phyloP scores from a whole-genome alignment of 1,140 invertebrate genomes.

The Drosophila nannoptera region DNA sequence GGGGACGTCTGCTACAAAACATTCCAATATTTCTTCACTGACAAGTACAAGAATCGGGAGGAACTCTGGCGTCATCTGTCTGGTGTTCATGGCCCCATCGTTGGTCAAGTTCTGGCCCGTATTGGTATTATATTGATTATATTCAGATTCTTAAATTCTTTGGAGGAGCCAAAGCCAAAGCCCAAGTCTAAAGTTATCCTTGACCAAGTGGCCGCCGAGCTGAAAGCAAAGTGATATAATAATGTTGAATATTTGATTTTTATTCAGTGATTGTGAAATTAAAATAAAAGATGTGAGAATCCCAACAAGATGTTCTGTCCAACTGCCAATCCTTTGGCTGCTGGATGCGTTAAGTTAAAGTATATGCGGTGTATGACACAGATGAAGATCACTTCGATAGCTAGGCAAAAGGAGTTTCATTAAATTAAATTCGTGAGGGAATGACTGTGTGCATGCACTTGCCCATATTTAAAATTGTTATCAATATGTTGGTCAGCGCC shows the following conservation, averaged over 20 bases:
- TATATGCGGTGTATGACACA: constrained; percentile 56
- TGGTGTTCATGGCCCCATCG: neutral
- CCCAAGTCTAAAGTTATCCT: neutral
- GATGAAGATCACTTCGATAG: constrained; percentile 54
- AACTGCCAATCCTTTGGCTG: neutral
- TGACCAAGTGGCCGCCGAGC: neutral
- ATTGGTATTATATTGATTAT: constrained; percentile 16
- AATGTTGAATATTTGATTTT: neutral
- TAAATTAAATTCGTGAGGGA: neutral
- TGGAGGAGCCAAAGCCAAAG: neutral
- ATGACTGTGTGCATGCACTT: neutral
- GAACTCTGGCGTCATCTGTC: constrained; percentile 3
- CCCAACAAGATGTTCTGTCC: neutral
- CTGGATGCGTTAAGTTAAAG: constrained; percentile 3
- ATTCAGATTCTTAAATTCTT: constrained; percentile 6
- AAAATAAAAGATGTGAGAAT: constrained; percentile 14
- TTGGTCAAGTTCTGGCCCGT: constrained; percentile 12
- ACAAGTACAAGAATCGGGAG: neutral
- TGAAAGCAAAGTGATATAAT: neutral
- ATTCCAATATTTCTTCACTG: constrained; percentile 4
- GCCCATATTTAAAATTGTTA: constrained; percentile 59
- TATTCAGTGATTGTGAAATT: constrained; percentile 8
- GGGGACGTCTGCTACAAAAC: neutral
- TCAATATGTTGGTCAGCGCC: constrained; percentile 60
- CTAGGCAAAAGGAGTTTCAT: constrained; percentile 12